Conservation (phyloP, 64 coral and sea anemone species). For the Montipora capricornis region DNA sequence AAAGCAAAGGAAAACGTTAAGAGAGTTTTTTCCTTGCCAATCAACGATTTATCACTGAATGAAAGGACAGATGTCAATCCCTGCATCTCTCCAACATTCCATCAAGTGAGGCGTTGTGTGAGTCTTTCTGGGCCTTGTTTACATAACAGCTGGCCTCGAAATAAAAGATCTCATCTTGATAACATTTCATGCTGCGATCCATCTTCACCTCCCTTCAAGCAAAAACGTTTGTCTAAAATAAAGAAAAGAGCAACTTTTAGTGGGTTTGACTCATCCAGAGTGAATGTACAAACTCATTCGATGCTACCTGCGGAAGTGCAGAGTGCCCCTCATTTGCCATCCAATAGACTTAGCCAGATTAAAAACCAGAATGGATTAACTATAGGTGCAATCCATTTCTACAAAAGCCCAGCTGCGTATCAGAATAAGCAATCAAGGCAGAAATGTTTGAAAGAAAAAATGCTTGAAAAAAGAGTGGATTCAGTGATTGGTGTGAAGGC, state of each 20-base stretch:
- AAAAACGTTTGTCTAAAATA: constrained; percentile 64
- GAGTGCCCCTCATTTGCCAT: constrained; percentile 62
- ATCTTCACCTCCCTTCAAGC: constrained; percentile 78
- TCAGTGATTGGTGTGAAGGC: neutral
- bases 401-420: constrained; percentile 53
- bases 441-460: neutral
- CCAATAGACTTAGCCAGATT: constrained; percentile 42
- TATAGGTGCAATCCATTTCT: constrained; percentile 79
- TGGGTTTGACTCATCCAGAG: constrained; percentile 82
- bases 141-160: constrained; percentile 87
- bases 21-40: constrained; percentile 19
- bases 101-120: neutral
- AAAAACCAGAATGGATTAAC: constrained; percentile 70
- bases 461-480: neutral
- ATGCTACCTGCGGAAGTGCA: neutral
- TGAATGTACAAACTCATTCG: constrained; percentile 2
- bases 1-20: constrained; percentile 50
- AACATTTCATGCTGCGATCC: constrained; percentile 15
- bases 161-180: constrained; percentile 34
- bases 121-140: constrained; percentile 65
- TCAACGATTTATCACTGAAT: constrained; percentile 31
- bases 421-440: neutral
- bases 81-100: constrained; percentile 6
- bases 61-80: neutral
- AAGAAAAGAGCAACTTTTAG: constrained; percentile 85